Percentiles rank a stretch among this genome's conserved stretches.
Evolutionary conservation across 2,888 invertebrate genomes (phyloP).

Genomic region (Heteromurus nitidus): DNA sequence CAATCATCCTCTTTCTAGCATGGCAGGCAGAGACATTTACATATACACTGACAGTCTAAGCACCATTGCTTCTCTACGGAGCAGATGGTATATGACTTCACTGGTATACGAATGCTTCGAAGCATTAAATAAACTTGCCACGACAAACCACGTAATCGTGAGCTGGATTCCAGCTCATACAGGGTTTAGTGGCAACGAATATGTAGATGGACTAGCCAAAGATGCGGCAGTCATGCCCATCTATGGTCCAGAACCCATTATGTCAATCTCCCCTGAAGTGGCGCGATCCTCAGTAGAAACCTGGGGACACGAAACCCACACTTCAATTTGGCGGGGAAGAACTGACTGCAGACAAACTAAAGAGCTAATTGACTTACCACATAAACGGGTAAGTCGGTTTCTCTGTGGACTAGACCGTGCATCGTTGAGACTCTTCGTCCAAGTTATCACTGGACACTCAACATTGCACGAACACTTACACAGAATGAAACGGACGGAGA

Average conservation of each 20-base stretch:
- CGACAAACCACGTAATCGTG: background rate
- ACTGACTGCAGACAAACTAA: background rate
- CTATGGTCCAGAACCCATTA: background rate
- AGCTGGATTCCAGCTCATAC: background rate
- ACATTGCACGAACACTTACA: background rate
- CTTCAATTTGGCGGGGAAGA: background rate
- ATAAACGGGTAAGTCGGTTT: background rate
- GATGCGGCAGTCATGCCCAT: background rate
- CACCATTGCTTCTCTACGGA: background rate
- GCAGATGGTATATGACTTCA: background rate
- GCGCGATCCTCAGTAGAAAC: background rate
- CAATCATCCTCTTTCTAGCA: no score
- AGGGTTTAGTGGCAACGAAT: background rate
- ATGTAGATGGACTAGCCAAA: background rate
- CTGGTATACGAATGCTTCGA: background rate
- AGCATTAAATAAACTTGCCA: background rate
- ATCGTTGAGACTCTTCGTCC: background rate
- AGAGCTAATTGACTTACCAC: background rate
- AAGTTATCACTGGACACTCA: background rate
- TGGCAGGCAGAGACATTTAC: no score
- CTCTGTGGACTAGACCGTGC: background rate
- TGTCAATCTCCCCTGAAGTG: background rate
- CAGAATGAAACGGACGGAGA: background rate
- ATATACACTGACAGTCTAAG: background rate
- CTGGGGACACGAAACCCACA: background rate